These are phyloP conservation scores for Sebastes baramenuke DNA, from an alignment of 2,797 vertebrate genomes.

Conservation along the genomic window DNA sequence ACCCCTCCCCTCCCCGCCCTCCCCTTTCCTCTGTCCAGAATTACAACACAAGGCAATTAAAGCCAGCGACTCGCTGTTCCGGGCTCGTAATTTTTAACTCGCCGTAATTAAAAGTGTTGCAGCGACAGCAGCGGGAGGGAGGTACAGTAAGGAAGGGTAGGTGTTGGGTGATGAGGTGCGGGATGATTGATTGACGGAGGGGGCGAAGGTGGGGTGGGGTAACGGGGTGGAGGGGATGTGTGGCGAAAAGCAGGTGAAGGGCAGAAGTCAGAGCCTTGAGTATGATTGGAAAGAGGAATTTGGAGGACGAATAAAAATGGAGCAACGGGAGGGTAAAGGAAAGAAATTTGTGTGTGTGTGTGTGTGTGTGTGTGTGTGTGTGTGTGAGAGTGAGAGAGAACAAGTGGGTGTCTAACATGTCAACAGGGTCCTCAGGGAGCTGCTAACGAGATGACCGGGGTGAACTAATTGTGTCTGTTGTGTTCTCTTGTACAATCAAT, in stretches of 20 bases:
- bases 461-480: conserved; percentile 78
- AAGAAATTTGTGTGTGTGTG: neutral
- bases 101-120: conserved; percentile 80
- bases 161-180: conserved; percentile 18
- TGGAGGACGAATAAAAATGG: conserved; percentile 14
- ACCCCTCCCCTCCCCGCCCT: neutral
- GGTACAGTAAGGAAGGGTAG: conserved; percentile 15
- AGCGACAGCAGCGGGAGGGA: conserved; percentile 34
- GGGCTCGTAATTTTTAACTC: conserved; percentile 80
- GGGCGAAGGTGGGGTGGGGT: neutral
- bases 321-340: neutral
- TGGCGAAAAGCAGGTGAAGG: conserved; percentile 20
- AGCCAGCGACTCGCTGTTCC: conserved; percentile 65
- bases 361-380: neutral
- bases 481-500: conserved; percentile 79
- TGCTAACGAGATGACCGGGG: conserved; percentile 69
- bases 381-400: neutral
- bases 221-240: neutral
- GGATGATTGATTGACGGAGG: conserved; percentile 59
- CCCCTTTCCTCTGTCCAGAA: conserved; percentile 58
- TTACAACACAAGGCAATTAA: conserved; percentile 79
- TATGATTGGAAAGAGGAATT: conserved; percentile 56
- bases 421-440: conserved; percentile 46
- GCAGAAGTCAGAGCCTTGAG: conserved; percentile 51
- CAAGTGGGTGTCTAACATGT: conserved; percentile 49